Base-by-base conservation (phyloP, 2,113 vertebrate genomes). In the Cochlearius cochlearius region DNA sequence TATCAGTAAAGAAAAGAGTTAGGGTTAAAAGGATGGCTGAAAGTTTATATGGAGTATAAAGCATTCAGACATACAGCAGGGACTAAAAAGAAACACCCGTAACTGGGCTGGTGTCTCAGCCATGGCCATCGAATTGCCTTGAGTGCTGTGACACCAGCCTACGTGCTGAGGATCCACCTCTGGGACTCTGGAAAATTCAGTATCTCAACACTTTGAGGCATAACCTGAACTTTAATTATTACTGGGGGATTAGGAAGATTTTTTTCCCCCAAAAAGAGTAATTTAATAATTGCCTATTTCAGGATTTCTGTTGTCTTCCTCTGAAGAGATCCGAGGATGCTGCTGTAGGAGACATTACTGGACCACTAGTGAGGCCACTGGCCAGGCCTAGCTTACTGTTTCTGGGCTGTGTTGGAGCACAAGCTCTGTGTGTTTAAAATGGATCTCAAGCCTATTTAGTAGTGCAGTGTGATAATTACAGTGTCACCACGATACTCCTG, bases 401-500 rank as follows among this genome's bases (percentile, higher is more conserved):
- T 56, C 69, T 73, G 45, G 21, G 62, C 41, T 82, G 4, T 78
- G 55, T 53, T 87, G 49, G 45, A 96, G 32, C 77, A 78, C 32
- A 93, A 69, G 20, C 43, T 95, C 64, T 79, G 19, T 69, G 80
- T 93, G 66, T 94, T 96, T 86, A 90, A 92, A 96, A 92, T 88
- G 92, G 72, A 93, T 41, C 64, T 94, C 27, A 9, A 94, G 60
- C 77, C 58, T 96, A 20, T 92, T 95, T 96, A 85, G 84, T 84
- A 85, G 86, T 91, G 83, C 91, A 89, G 80, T 94, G 94, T 93
- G 80, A 81, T 94, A 95, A 96, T 88, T 93, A 93, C 88, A 95
- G 66, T 91, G 91, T 88, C 90, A 94, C 58, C 91, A 90, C 0
- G 71, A 95, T 87, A 66, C 67, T 96, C 90, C 77, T 94, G 92